These are phyloP conservation scores for Mus minutoides DNA, from an alignment of 2,797 vertebrate genomes.

Conservation along the genomic window DNA sequence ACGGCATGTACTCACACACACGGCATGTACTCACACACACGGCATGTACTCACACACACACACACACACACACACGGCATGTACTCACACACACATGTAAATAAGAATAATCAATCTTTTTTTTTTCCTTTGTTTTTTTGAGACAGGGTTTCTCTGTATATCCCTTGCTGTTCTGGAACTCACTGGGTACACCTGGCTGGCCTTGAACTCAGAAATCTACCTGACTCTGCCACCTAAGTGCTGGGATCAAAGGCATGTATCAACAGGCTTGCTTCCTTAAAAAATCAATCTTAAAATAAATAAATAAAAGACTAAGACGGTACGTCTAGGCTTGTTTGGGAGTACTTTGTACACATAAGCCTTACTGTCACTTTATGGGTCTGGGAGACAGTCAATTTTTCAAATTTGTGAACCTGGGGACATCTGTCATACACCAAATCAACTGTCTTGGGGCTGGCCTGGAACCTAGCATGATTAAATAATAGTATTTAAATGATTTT, in stretches of 20 bases:
- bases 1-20: not conserved
- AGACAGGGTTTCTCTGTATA: not conserved
- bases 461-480: not conserved
- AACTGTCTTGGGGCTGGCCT: not conserved
- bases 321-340: not conserved
- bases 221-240: not conserved
- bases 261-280: not conserved
- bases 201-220: not conserved
- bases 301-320: not conserved
- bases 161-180: not conserved
- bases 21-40: not conserved
- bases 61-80: not conserved
- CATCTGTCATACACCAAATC: not conserved
- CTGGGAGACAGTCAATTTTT: not conserved
- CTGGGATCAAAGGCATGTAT: not conserved
- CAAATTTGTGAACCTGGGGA: not conserved
- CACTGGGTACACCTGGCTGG: too few relatives aligned
- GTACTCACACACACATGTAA: not conserved
- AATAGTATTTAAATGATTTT: not conserved
- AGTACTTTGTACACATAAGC: not conserved
- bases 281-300: not conserved
- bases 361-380: not conserved
- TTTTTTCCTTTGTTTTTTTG: not conserved
- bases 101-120: not conserved
- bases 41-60: not conserved